Base-by-base conservation (phyloP, 2,113 vertebrate genomes). In the Tinamus guttatus region DNA sequence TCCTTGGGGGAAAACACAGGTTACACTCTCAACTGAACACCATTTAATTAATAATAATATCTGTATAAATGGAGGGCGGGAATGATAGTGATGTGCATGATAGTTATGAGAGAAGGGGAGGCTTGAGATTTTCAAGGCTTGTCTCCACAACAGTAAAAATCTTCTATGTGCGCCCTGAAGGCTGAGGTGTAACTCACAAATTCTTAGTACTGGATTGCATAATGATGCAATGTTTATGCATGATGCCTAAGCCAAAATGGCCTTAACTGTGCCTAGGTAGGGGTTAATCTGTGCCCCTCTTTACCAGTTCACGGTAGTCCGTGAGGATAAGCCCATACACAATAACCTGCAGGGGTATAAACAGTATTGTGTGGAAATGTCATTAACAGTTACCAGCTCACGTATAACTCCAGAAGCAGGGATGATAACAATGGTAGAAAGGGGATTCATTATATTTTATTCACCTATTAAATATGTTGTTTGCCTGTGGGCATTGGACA, bases 171-270 rank as follows among this genome's bases (percentile, higher is more conserved):
- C 80, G 84, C 75, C 20, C 60, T 81, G 51, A 75, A 75, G 65
- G 64, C 25, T 90, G 68, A 88, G 73, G 82, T 22, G 78, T 88
- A 93, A 86, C 92, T 88, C 87, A 88, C 85, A 87, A 71, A 45
- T 49, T 6, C 0, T 78, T 18, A 2, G 25, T 87, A 36, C 7
- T 38, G 13, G 18, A 40, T 58, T 59, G 34, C 0, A 0, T 9
- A n/a, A 75, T 7, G 38, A 56, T n/a, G 13, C 22, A 60, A n/a
- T n/a, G n/a, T n/a, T n/a, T n/a, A n/a, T n/a, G n/a, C n/a, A 75
- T 7, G 38, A 56, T n/a, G 13, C 22, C 56, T 65, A 89, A 91
- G 59, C 20, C 63, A 51, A 95, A 91, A 59, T 28, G 76, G 45
- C 17, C 54, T 63, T 80, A 85, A 45, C 81, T 95, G 65, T 75